phyloP scores from a whole-genome alignment of 2,797 vertebrate species.

The Pantherophis vulpinus region DNA sequence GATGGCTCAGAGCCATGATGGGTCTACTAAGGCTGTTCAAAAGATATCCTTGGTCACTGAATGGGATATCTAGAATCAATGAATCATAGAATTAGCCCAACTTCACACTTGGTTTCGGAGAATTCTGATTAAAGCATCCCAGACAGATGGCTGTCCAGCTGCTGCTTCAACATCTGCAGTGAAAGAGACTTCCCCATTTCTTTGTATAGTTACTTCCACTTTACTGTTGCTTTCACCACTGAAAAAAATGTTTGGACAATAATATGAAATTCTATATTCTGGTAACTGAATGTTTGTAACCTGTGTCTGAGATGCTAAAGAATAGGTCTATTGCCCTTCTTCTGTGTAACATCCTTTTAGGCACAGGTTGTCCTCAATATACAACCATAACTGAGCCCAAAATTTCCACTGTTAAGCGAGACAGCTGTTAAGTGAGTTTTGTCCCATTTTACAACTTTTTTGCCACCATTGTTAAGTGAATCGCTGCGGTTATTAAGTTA shows the following conservation, averaged over 20 bases:
- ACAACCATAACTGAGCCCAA: too few species aligned
- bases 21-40: neutral
- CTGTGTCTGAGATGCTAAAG: neutral
- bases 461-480: too few species aligned
- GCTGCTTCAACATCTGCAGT: neutral
- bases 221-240: neutral
- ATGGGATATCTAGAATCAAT: neutral
- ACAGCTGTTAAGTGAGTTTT: too few species aligned
- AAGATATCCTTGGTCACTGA: neutral
- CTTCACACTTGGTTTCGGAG: neutral
- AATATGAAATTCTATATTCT: too few species aligned
- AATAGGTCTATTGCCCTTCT: neutral
- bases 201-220: neutral
- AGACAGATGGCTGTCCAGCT: neutral
- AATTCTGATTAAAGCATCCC: neutral
- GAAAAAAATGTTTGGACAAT: neutral
- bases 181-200: neutral
- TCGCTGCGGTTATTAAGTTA: too few species aligned
- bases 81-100: neutral
- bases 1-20: neutral
- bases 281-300: neutral
- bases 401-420: too few species aligned
- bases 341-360: neutral
- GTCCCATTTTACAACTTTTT: too few species aligned
- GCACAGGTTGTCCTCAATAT: too few species aligned